Conservation (phyloP, 2,888 invertebrate species). For the Fragum fragum region DNA sequence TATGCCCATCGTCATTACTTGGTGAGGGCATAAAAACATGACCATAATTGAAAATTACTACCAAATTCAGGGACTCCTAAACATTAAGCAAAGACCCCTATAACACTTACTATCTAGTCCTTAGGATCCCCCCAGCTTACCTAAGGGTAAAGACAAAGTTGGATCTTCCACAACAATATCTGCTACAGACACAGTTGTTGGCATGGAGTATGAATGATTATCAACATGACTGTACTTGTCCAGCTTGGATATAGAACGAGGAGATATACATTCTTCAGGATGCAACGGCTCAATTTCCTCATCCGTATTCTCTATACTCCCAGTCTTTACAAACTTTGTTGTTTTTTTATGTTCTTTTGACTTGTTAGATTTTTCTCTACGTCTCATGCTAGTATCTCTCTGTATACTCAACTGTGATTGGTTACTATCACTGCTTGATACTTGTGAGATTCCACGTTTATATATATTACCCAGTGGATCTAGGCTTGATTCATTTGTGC, state of each 20-base stretch:
- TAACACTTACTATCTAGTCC: too few species aligned
- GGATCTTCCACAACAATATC: constrained; percentile 58
- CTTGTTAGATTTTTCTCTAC: constrained; percentile 11
- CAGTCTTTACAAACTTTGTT: constrained; percentile 37
- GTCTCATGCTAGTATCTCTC: neutral
- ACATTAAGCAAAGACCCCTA: too few species aligned
- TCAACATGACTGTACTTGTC: constrained; percentile 27
- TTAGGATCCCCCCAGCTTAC: constrained; percentile 4
- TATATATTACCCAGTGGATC: neutral
- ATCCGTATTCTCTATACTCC: constrained; percentile 43
- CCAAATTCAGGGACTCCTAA: too few species aligned
- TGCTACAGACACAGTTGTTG: constrained; percentile 54
- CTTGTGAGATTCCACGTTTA: constrained; percentile 49
- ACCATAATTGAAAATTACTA: too few species aligned
- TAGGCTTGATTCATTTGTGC: neutral
- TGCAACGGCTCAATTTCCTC: constrained; percentile 53
- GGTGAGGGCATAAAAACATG: too few species aligned
- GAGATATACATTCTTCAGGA: constrained; percentile 17
- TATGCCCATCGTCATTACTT: too few species aligned
- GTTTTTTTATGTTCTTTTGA: constrained; percentile 48
- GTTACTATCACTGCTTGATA: constrained; percentile 53
- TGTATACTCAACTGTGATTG: constrained; percentile 17
- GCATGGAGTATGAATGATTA: constrained; percentile 33
- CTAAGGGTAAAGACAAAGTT: constrained; percentile 21
- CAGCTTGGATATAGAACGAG: neutral